Base-by-base conservation (phyloP, 2,797 vertebrate species). In the Pseudopleuronectes americanus region DNA sequence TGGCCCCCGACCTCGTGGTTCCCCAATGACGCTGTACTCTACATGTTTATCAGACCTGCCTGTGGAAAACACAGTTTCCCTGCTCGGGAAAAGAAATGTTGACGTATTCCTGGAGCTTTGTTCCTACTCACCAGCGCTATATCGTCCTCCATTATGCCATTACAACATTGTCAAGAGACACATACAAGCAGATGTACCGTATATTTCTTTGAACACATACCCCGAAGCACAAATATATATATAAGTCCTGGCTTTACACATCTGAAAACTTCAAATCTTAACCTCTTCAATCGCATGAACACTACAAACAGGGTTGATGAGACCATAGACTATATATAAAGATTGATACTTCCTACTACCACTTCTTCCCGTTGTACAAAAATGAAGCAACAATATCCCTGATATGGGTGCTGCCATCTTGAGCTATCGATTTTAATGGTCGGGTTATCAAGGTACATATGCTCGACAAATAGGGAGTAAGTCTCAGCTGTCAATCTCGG, bases 41-140 rank as follows among this genome's bases (percentile, higher is more conserved):
- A 64, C 62, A 59, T 80, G 63, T 74, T 80, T 56, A 69, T 81
- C 62, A 83, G 54, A 69, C 56, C 79, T 8, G 47, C 74, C 48
- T 78, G 16, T 60, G 57, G 74, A 76, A 68, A 81, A 43, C 16
- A 36, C 38, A 63, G 23, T 49, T 36, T 51, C 38, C 57, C 48
- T 4, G 26, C 54, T 74, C 2, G 68, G 33, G 16, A 57, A 38
- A 74, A 79, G 33, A 52, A 13, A 52, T 36, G 33, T 22, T 16
- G 4, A 68, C 52, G 26, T 19, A 22, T 63, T 64, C 24, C 36
- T 16, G 23, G 8, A 65, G 31, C 33, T 43, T 53, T 72, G 53
- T 72, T 19, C 54, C 28, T 43, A 14, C 43, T 68, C 57, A 66
- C 9, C 26, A 52, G 48, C 14, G 28, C 8, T 49, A 41, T 49